Evolutionary conservation across 1,140 invertebrate species (phyloP), one percentile per base, ranked within the genome.

Genomic region (Drosophila murphyi): DNA sequence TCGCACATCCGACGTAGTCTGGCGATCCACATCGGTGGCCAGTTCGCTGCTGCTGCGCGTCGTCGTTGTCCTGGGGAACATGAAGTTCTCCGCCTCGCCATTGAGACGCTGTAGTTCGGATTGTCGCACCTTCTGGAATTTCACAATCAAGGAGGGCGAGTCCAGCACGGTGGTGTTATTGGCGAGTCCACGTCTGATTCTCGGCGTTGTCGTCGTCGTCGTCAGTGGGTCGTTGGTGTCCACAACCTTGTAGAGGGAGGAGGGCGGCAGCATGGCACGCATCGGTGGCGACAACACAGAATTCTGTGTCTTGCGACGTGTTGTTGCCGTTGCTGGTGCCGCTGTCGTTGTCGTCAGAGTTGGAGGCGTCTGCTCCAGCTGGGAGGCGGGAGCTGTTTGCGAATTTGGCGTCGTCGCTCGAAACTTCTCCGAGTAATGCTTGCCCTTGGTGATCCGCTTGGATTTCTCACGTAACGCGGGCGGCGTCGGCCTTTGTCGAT

Each of bases 1-100:
- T 6, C 81, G 55, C 0, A 59, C 61, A 70, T 92, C 89, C 2
- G 82, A 85, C 8, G 92, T 91, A 7, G 89, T 92, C 34, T 94
- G 67, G 86, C 94, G 28, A 93, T 94, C 56, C 86, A 94, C 55
- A 82, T 94, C 80, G 77, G 94, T 92, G 12, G 76, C 63, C 10
- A 86, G 37, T 10, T 92, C 92, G 48, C 91, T 92, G 63, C 93
- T 95, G 0, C 93, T 94, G 8, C 95, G 94, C 1, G 62, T 61
- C 29, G 95, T 94, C 35, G 95, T 94, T 69, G 95, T 94, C 68
- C 94, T 95, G 0, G 96, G 95, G 89, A 97, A 97, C 95, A 97
- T 96, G 87, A 97, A 97, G 55, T 96, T 96, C 77, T 97, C 96
- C 0, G 96, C 96, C 90, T 97, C 96, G 68, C 96, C 95, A 65